A percentile compares a stretch with the other conserved stretches of the same genome.
These are phyloP conservation scores for Phorcus lineatus DNA, from an alignment of 2,888 invertebrate species.

Conservation along the genomic window DNA sequence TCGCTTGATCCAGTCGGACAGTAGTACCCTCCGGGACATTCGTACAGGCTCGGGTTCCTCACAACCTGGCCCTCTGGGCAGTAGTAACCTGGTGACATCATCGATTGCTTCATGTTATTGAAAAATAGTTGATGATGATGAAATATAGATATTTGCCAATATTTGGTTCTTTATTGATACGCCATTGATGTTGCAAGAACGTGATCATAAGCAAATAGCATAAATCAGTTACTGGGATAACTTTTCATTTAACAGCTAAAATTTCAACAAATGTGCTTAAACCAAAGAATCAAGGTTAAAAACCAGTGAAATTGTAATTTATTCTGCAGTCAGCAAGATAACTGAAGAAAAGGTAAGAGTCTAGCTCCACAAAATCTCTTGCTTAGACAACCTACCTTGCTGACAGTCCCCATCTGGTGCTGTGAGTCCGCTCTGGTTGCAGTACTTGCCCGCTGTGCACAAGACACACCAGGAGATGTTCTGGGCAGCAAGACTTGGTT, in stretches of 20 bases:
- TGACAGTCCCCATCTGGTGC: slow-evolving; percentile 66
- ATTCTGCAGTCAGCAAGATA: too few relatives aligned
- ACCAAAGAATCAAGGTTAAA: too few relatives aligned
- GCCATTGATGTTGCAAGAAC: too few relatives aligned
- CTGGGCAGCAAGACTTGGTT: slow-evolving; percentile 61
- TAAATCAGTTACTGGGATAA: too few relatives aligned
- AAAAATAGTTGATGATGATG: neutral
- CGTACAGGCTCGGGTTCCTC: slow-evolving; percentile 53
- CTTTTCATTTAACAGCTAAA: too few relatives aligned
- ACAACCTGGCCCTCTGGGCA: slow-evolving; percentile 66
- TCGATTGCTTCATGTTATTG: too few relatives aligned
- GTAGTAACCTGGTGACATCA: slow-evolving; percentile 63
- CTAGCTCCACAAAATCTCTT: too few relatives aligned
- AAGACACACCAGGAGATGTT: slow-evolving; percentile 66
- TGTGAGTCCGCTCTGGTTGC: slow-evolving; percentile 64
- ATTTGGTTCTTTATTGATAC: neutral
- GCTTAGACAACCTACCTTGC: slow-evolving; percentile 49
- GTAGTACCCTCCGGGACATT: slow-evolving; percentile 70
- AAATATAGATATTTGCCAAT: neutral
- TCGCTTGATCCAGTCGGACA: slow-evolving; percentile 62
- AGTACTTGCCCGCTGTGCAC: slow-evolving; percentile 68
- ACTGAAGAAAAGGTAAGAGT: too few relatives aligned
- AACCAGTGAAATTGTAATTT: too few relatives aligned
- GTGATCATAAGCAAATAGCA: too few relatives aligned
- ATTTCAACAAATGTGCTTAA: too few relatives aligned